These are phyloP conservation scores for Alosa alosa DNA, from an alignment of 2,113 vertebrate species.

Conservation along the genomic window DNA sequence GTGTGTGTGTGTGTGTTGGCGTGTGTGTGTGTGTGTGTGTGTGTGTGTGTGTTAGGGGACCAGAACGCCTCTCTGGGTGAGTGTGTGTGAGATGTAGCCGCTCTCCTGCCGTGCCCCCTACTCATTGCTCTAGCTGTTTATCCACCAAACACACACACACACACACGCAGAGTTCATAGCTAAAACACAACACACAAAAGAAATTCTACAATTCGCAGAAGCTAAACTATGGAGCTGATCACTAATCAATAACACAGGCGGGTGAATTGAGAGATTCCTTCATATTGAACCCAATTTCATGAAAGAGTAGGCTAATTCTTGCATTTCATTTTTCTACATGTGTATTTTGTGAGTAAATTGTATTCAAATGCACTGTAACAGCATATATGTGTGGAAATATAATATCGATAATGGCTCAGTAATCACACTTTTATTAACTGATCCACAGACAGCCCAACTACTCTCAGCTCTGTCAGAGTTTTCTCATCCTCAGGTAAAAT, in stretches of 20 bases:
- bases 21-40: too few relatives aligned
- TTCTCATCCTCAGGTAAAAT: conserved; percentile 70
- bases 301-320: background rate
- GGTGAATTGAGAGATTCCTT: background rate
- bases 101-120: background rate
- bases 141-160: background rate
- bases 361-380: too few relatives aligned
- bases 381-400: background rate
- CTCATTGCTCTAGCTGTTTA: background rate
- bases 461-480: conserved; percentile 48
- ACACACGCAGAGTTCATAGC: background rate
- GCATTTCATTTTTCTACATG: too few relatives aligned
- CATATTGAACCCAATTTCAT: background rate
- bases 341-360: too few relatives aligned
- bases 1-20: background rate
- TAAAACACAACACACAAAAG: background rate
- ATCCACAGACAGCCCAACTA: conserved; percentile 50
- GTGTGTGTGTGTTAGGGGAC: background rate
- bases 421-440: background rate
- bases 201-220: background rate
- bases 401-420: background rate
- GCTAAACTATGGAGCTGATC: background rate
- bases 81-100: background rate
- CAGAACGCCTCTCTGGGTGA: background rate
- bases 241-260: background rate